Percentiles rank a stretch among this genome's conserved stretches.
Evolutionary conservation across 2,113 vertebrate genomes (phyloP).

Genomic region (Otis tarda): DNA sequence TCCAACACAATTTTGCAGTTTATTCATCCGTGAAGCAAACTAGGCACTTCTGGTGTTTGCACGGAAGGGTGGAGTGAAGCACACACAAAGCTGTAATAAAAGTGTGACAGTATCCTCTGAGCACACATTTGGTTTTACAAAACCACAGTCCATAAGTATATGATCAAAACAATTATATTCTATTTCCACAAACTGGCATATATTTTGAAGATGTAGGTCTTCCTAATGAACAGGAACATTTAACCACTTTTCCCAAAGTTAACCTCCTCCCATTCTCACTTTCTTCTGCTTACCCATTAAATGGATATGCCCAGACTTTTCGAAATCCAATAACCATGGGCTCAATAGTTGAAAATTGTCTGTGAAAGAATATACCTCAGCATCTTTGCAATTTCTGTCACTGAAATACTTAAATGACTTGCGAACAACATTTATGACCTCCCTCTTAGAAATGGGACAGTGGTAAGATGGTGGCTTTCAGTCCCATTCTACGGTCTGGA

Average conservation of each 20-base stretch:
- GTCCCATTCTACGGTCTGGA: not conserved
- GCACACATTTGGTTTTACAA: constrained; percentile 5
- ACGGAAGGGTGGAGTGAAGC: not conserved
- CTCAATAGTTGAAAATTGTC: not conserved
- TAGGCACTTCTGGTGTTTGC: constrained; percentile 1
- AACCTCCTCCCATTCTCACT: not conserved
- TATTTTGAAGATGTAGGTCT: not conserved
- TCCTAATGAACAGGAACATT: not conserved
- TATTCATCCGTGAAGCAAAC: constrained; percentile 40
- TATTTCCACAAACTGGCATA: not conserved
- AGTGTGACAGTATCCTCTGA: constrained; percentile 6
- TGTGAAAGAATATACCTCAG: not conserved
- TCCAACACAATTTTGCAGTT: constrained; percentile 22
- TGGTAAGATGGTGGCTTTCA: not conserved
- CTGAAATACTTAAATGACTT: not conserved
- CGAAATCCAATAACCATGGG: not conserved
- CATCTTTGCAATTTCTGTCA: not conserved
- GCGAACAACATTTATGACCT: not conserved
- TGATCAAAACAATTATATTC: not conserved
- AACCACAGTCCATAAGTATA: not conserved
- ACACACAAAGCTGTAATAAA: not conserved
- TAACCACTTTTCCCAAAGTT: not conserved
- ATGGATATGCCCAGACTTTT: not conserved
- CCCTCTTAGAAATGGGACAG: not conserved
- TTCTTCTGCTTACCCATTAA: not conserved